phyloP scores from a whole-genome alignment of 2,113 vertebrate species.

The Athene cunicularia region DNA sequence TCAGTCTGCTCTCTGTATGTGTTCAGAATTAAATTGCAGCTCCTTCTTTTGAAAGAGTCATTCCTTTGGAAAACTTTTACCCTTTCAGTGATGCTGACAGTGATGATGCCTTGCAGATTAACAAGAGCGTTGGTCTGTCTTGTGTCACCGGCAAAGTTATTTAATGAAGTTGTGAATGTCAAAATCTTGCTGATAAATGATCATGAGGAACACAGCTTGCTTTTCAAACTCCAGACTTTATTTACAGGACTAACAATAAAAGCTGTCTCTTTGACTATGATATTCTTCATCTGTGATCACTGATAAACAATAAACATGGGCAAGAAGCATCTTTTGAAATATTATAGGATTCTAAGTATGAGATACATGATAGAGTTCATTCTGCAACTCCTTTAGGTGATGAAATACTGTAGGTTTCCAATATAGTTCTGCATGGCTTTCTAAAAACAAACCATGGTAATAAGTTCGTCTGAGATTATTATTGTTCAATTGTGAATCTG shows the following conservation, averaged over 20 bases:
- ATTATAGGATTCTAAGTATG: not conserved
- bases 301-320: not conserved
- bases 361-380: not conserved
- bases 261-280: not conserved
- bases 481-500: not conserved
- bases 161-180: constrained; percentile 49
- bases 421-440: not conserved
- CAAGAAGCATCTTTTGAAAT: not conserved
- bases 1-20: not conserved
- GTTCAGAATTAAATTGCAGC: not conserved
- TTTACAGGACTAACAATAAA: constrained; percentile 21
- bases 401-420: not conserved
- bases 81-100: not conserved
- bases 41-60: not conserved
- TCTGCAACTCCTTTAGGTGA: not conserved
- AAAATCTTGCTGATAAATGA: constrained; percentile 9
- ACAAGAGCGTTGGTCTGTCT: not conserved
- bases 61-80: not conserved
- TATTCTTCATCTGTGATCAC: constrained; percentile 1
- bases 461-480: not conserved
- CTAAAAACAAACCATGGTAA: not conserved
- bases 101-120: not conserved
- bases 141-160: not conserved
- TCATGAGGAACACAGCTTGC: not conserved
- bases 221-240: constrained; percentile 15